phyloP scores from a whole-genome alignment of 2,113 vertebrate genomes.

The Probosciger aterrimus region DNA sequence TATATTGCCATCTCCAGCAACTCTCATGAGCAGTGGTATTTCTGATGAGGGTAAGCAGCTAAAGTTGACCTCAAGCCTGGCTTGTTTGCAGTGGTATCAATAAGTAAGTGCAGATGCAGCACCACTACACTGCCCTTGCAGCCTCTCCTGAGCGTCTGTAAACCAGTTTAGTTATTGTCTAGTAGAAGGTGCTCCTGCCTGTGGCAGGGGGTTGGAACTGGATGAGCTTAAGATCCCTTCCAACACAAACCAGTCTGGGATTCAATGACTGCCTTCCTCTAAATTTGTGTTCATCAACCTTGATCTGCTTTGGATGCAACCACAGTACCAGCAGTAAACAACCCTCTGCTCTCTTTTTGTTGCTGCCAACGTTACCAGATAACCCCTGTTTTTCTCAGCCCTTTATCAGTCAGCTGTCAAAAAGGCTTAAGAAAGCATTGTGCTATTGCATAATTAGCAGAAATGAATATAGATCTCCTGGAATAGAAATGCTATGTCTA shows the following conservation, averaged over 20 bases:
- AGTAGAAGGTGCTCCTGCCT: background rate
- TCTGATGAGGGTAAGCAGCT: background rate
- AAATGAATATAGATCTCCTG: background rate
- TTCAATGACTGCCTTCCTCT: background rate
- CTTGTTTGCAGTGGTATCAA: background rate
- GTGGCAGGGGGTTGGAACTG: background rate
- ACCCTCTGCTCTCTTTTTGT: background rate
- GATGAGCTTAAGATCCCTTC: background rate
- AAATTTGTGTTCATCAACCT: background rate
- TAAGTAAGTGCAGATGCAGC: background rate
- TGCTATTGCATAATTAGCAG: background rate
- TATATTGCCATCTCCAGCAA: background rate
- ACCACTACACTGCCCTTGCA: background rate
- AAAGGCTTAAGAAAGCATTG: background rate
- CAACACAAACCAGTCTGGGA: background rate
- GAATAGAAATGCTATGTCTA: background rate
- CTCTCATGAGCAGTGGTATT: background rate
- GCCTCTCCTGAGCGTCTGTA: background rate
- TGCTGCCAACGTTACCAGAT: background rate
- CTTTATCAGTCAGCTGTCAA: background rate
- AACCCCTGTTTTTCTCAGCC: background rate
- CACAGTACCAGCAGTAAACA: background rate
- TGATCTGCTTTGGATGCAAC: background rate
- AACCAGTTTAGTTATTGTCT: background rate
- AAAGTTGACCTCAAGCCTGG: background rate